Evolutionary conservation across 2,113 vertebrate species (phyloP), one percentile per base, ranked within the genome.

Genomic region (Eudorcas thomsonii): DNA sequence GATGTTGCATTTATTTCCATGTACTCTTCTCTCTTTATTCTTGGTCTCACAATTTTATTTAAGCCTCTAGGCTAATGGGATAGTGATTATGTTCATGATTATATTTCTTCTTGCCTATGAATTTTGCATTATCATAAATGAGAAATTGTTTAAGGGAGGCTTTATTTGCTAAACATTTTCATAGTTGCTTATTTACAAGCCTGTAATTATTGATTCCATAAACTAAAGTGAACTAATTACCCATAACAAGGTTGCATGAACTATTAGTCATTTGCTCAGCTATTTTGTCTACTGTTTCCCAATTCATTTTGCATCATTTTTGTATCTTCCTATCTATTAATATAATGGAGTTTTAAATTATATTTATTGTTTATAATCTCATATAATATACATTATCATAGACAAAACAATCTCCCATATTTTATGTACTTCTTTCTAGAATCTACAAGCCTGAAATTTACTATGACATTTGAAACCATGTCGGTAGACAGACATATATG

Each of bases 131-230:
- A 83, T 90, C 90, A 84, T 86, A 89, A 84, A 80, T 80, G 39
- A 93, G 28, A 96, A 94, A 23, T 54, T 88, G 16, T 77, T 77
- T 52, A 86, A 93, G 23, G 25, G 15, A 89, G 1, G 3, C 78
- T 95, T 91, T 10, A 59, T 80, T 92, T 57, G 19, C 60, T 93
- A 96, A 78, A 57, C n/a, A 60, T 90, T 93, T 91, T 96, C 36
- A 39, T 60, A 78, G 57, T 33, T 92, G 60, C 12, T 64, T 55
- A 81, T 54, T 60, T 91, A 23, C 59, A 45, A 67, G 26, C 16
- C 83, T 13, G 19, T 59, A 67, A 83, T 89, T 90, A 93, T 50
- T 84, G 26, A 67, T 52, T 94, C 14, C 50, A 19, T 62, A 90
- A 39, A 39, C 33, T 90, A n/a, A 88, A 54, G 19, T 93, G 30